Evolutionary conservation across 2,888 invertebrate genomes (phyloP), one percentile per base, ranked within the genome.

Genomic region (Ctenicera cuprea): DNA sequence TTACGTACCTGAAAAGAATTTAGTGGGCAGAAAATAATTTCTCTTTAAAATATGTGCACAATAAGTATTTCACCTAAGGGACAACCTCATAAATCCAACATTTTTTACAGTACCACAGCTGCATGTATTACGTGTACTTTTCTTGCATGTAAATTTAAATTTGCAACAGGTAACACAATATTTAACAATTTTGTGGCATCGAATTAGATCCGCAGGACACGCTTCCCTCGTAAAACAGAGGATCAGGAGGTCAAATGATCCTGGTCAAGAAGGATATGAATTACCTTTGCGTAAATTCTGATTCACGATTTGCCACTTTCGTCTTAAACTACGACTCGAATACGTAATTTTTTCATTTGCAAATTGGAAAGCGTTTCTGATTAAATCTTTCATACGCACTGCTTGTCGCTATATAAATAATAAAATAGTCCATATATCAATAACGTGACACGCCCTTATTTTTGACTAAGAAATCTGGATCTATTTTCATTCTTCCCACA

Each of bases 331-430:
- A 33, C 9, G 5, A 33, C 33, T 9, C 2, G 5, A 26, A 26
- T 3, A 26, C 26, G 26, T 33, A 5, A 1, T 9, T 33, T 33
- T 33, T 33, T 33, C 5, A 33, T 8, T 33, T 33, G 33, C 33
- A 9, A 33, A 8, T 33, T 33, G 16, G 45, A 45, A 45, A 45
- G 45, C 45, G 45, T 45, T 54, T 30, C 30, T 12, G 20, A 8
- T n/a, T 1, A 22, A 50, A 50, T 18, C 20, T 50, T 20, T 22
- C 18, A 54, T 26, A 52, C 20, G 18, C 18, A 38, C 22, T 43
- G 62, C 50, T 69, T 50, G 62, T 62, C 38, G 63, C 63, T 52
- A 70, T 54, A 70, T 54, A 63, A 70, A 70, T 54, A 70, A 70
- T 54, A 54, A 62, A 63, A 38, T 50, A n/a, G 50, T 20, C 38